phyloP scores from a whole-genome alignment of 2,888 invertebrate species.

The Blastobasis lacticolella region DNA sequence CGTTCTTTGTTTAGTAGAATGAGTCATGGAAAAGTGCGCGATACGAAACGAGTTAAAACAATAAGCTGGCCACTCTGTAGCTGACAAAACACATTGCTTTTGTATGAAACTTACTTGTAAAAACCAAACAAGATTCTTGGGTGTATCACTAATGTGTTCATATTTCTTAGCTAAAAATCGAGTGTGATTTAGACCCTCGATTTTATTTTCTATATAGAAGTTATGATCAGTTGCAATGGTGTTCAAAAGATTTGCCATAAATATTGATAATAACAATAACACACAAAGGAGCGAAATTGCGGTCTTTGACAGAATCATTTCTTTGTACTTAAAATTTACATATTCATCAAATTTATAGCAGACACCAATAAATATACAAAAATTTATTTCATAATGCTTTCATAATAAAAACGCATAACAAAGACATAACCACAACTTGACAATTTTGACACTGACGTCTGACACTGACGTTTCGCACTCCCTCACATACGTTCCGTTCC shows the following conservation, averaged over 20 bases:
- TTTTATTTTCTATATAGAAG: constrained; percentile 45
- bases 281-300: constrained; percentile 75
- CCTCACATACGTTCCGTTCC: too few relatives aligned
- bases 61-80: too few relatives aligned
- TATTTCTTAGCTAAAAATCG: constrained; percentile 48
- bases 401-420: too few relatives aligned
- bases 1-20: too few relatives aligned
- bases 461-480: too few relatives aligned
- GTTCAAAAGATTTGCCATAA: constrained; percentile 80
- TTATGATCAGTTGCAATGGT: constrained; percentile 77
- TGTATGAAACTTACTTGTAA: constrained; percentile 75
- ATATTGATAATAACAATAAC: constrained; percentile 78
- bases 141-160: constrained; percentile 66
- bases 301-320: constrained; percentile 78
- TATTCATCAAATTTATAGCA: not conserved
- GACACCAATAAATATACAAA: too few relatives aligned
- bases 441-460: too few relatives aligned
- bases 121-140: constrained; percentile 82
- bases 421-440: too few relatives aligned
- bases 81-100: too few relatives aligned
- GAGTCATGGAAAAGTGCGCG: too few relatives aligned
- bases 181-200: constrained; percentile 44
- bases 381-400: too few relatives aligned
- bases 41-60: too few relatives aligned
- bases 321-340: not conserved